These are phyloP conservation scores for Machimus rusticus DNA, from an alignment of 2,888 invertebrate genomes.

Conservation along the genomic window DNA sequence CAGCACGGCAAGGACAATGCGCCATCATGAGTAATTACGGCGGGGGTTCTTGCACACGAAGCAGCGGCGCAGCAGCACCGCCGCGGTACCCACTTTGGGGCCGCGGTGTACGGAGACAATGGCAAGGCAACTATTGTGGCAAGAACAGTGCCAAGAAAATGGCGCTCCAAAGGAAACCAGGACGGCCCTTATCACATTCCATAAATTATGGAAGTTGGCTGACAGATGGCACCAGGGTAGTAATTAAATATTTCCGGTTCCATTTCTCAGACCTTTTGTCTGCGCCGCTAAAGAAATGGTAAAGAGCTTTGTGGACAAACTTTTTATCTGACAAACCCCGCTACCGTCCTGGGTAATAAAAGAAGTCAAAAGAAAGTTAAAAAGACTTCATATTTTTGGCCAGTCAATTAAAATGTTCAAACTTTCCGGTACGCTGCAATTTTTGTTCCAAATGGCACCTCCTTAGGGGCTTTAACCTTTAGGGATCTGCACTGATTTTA, in stretches of 20 bases:
- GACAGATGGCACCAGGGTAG: conserved; percentile 52
- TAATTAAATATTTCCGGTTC: conserved; percentile 52
- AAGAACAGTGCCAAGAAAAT: conserved; percentile 29
- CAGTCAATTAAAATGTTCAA: conserved; percentile 32
- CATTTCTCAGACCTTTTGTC: conserved; percentile 44
- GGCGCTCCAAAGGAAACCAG: not conserved
- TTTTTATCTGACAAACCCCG: conserved; percentile 3
- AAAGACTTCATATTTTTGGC: conserved; percentile 32
- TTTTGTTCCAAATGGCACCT: not conserved
- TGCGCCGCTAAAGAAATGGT: conserved; percentile 4
- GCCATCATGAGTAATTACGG: conserved; percentile 35
- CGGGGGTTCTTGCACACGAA: not conserved
- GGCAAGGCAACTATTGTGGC: conserved; percentile 33
- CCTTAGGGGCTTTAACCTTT: not conserved
- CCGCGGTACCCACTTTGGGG: not conserved
- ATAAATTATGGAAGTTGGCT: conserved; percentile 51
- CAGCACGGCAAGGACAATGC: not conserved
- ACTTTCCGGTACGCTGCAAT: conserved; percentile 5
- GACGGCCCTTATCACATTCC: conserved; percentile 47
- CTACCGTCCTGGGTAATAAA: conserved; percentile 19
- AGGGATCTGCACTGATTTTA: not conserved
- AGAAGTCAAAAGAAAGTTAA: conserved; percentile 31
- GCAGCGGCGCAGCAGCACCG: not conserved
- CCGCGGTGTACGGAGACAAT: not conserved
- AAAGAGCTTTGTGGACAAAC: conserved; percentile 35